Conservation (phyloP, 2,888 invertebrate genomes). For the Nymphalis c-album region DNA sequence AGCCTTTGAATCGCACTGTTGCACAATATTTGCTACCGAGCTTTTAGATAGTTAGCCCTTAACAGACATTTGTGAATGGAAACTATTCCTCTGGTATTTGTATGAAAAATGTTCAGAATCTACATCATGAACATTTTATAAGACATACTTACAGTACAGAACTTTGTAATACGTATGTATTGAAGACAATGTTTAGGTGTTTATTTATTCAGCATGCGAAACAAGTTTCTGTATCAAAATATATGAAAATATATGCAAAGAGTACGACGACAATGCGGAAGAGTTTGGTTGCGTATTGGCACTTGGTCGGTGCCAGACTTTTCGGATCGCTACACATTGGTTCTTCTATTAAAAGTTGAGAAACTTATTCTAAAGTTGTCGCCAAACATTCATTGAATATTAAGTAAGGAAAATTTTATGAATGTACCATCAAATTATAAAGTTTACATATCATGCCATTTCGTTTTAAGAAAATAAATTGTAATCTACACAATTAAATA, state of each 20-base stretch:
- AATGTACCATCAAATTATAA: too few relatives aligned
- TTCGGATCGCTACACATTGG: conserved; percentile 41
- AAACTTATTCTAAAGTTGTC: too few relatives aligned
- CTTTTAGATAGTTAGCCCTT: conserved; percentile 23
- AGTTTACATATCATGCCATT: too few relatives aligned
- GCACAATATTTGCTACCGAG: conserved; percentile 34
- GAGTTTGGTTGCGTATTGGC: conserved; percentile 24
- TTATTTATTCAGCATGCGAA: conserved; percentile 2
- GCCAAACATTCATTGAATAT: too few relatives aligned
- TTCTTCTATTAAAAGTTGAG: too few relatives aligned
- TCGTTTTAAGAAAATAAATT: too few relatives aligned
- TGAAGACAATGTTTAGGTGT: too few relatives aligned
- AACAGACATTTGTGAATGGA: not conserved
- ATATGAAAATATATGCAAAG: conserved; percentile 23
- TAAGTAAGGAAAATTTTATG: too few relatives aligned
- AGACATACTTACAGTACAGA: not conserved
- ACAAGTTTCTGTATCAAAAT: conserved; percentile 8
- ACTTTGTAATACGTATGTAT: not conserved
- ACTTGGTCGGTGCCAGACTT: conserved; percentile 31
- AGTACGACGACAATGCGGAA: conserved; percentile 14
- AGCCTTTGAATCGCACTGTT: conserved; percentile 34
- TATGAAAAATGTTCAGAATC: not conserved
- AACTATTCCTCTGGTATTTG: conserved; percentile 1
- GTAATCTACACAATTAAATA: too few relatives aligned
- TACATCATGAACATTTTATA: not conserved